A percentile compares a stretch with the other conserved stretches of the same genome.
These are phyloP conservation scores for Hafferia zeledoni DNA, from an alignment of 2,797 vertebrate genomes.

Conservation along the genomic window DNA sequence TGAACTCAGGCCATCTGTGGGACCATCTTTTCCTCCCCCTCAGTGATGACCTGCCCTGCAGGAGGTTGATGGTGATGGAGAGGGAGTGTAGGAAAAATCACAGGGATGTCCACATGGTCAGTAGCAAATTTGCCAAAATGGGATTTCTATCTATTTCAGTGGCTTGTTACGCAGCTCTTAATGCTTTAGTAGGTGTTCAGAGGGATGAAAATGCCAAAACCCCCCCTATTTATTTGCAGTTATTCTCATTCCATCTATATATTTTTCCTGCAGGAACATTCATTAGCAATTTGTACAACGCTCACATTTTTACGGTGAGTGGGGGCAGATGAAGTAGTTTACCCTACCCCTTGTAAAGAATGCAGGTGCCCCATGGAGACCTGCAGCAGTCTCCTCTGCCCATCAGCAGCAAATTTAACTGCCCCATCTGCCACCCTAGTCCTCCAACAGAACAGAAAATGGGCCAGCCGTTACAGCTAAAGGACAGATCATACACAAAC, in stretches of 20 bases:
- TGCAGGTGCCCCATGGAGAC: neutral
- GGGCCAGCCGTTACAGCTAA: neutral
- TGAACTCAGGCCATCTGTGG: constrained; percentile 24
- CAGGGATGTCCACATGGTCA: neutral
- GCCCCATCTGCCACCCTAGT: constrained; percentile 16
- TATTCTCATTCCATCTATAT: neutral
- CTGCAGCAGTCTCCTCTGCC: neutral
- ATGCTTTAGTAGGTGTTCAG: neutral
- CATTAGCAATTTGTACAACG: neutral
- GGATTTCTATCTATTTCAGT: neutral
- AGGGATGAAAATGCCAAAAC: neutral
- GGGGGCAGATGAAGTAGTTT: neutral
- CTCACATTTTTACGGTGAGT: neutral
- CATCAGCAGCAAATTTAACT: constrained; percentile 28
- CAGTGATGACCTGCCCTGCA: constrained; percentile 4
- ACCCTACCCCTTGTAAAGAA: neutral
- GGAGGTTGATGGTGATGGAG: constrained; percentile 7
- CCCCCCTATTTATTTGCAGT: neutral
- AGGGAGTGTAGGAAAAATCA: neutral
- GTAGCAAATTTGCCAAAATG: constrained; percentile 10
- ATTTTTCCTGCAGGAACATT: neutral
- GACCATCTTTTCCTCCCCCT: constrained; percentile 13
- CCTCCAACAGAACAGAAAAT: neutral
- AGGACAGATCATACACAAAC: neutral
- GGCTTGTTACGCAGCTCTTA: neutral